Evolutionary conservation across 2,888 invertebrate species (phyloP).

Genomic region (Gerosis bhagava): DNA sequence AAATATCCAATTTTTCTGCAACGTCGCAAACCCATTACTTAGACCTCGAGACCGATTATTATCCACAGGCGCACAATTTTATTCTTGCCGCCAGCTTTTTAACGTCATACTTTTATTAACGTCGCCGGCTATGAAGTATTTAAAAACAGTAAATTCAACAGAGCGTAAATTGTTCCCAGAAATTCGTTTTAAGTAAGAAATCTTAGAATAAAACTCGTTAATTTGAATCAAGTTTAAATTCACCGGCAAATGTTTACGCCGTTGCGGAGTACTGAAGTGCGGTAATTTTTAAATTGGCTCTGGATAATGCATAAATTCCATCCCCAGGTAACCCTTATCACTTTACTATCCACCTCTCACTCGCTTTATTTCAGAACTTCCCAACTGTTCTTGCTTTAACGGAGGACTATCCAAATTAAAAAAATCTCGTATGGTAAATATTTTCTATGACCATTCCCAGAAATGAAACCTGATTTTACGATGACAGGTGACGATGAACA

Average conservation of each 20-base stretch:
- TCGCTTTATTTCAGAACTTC: too few species aligned
- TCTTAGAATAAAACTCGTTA: conserved; percentile 19
- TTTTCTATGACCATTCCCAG: too few species aligned
- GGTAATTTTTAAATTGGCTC: too few species aligned
- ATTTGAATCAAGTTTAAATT: conserved; percentile 14
- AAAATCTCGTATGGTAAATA: too few species aligned
- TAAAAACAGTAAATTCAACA: conserved; percentile 18
- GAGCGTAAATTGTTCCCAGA: conserved; percentile 17
- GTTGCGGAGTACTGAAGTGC: too few species aligned
- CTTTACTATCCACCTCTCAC: too few species aligned
- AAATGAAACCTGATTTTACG: too few species aligned
- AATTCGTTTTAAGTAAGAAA: conserved; percentile 17
- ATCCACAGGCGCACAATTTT: conserved; percentile 14
- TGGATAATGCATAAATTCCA: conserved; percentile 61
- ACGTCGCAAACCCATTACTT: conserved; percentile 20
- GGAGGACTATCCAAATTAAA: too few species aligned
- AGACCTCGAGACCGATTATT: conserved; percentile 17
- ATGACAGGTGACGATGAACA: too few species aligned
- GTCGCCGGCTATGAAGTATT: conserved; percentile 14
- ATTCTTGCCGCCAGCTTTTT: conserved; percentile 17
- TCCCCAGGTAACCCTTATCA: conserved; percentile 35
- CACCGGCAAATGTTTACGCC: conserved; percentile 12
- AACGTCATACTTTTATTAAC: conserved; percentile 14
- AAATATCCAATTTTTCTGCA: conserved; percentile 19
- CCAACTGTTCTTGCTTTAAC: too few species aligned